A percentile compares a stretch with the other conserved stretches of the same genome.
Conservation (phyloP, 2,113 vertebrate species). For the Misgurnus mizolepis region DNA sequence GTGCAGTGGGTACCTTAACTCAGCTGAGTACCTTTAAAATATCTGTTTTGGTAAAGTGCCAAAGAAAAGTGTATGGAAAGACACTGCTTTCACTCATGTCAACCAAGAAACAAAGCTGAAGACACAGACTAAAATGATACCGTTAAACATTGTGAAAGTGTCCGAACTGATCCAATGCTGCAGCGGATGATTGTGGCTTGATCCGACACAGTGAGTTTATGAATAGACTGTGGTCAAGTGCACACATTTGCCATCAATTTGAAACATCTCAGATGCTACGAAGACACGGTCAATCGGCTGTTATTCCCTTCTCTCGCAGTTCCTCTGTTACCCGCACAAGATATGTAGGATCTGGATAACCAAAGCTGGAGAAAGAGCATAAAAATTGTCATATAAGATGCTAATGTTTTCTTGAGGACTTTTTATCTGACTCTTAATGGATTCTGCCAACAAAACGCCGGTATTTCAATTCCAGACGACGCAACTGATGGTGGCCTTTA, state of each 20-base stretch:
- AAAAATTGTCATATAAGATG: neutral
- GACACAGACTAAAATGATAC: conserved; percentile 55
- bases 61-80: conserved; percentile 56
- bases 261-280: conserved; percentile 17
- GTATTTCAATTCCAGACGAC: too few species aligned
- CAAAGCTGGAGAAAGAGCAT: conserved; percentile 78
- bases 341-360: conserved; percentile 91
- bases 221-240: conserved; percentile 22
- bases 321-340: conserved; percentile 90
- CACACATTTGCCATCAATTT: conserved; percentile 10
- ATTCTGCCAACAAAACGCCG: too few species aligned
- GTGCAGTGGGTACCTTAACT: conserved; percentile 55
- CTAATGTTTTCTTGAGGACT: too few species aligned
- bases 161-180: conserved; percentile 5
- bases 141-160: conserved; percentile 42
- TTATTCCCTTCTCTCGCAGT: conserved; percentile 89
- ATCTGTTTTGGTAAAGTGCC: conserved; percentile 57
- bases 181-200: conserved; percentile 45
- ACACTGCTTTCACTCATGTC: conserved; percentile 64
- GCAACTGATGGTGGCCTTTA: too few species aligned
- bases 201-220: conserved; percentile 36
- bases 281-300: conserved; percentile 75
- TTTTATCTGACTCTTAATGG: too few species aligned
- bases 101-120: conserved; percentile 60
- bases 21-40: conserved; percentile 40